These are phyloP conservation scores for Egretta garzetta DNA, from an alignment of 2,113 vertebrate genomes.

Conservation along the genomic window DNA sequence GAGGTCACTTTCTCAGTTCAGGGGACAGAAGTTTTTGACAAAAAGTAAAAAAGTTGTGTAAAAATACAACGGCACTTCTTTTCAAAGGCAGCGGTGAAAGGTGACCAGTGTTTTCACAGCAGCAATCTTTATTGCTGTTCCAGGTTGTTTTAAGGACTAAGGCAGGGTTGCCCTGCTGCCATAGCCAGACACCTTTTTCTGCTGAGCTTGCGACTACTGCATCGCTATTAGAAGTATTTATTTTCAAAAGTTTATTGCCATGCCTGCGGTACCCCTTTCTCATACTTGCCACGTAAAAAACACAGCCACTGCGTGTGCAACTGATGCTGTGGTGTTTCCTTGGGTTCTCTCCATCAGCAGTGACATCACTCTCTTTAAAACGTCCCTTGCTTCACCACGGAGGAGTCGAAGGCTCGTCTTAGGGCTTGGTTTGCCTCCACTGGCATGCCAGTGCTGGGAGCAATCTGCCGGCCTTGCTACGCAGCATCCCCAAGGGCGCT, in stretches of 20 bases:
- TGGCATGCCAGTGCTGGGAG: neutral
- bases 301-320: accelerated
- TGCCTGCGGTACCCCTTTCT: accelerated
- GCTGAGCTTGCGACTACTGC: neutral
- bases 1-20: constrained; percentile 2
- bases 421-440: neutral
- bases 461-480: accelerated
- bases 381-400: neutral
- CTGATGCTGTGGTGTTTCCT: neutral
- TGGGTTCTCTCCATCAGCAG: neutral
- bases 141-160: neutral
- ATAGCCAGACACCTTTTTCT: neutral
- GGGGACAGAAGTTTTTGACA: neutral
- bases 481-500: neutral
- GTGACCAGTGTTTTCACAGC: neutral
- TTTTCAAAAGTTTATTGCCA: neutral
- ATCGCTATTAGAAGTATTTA: neutral
- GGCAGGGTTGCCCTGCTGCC: neutral
- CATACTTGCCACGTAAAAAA: neutral
- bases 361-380: neutral
- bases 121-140: neutral
- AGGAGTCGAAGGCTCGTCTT: neutral
- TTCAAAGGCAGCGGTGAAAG: neutral
- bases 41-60: neutral
- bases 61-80: neutral